Conservation (phyloP, 2,113 vertebrate species). For the Rhinichthys klamathensis region DNA sequence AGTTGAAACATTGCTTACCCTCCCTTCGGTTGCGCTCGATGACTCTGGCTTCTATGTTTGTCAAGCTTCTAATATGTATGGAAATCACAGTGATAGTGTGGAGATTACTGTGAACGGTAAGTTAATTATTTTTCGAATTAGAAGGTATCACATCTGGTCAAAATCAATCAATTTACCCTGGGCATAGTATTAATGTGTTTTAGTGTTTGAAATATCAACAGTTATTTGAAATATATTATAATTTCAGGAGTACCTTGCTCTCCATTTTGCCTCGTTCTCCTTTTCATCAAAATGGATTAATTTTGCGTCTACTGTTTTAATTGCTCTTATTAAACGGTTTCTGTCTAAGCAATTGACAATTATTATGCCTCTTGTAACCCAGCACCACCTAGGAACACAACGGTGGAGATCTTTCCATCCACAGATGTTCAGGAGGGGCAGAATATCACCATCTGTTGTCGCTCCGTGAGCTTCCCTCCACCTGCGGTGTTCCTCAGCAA, state of each 20-base stretch:
- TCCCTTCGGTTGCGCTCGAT: constrained; percentile 53
- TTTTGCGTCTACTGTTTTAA: neutral
- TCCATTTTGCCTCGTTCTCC: constrained; percentile 17
- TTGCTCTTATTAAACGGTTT: neutral
- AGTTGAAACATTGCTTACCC: constrained; percentile 56
- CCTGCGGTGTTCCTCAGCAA: constrained; percentile 68
- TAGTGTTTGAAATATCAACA: neutral
- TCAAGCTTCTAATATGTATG: constrained; percentile 62
- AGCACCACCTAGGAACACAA: constrained; percentile 77
- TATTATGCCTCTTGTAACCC: neutral
- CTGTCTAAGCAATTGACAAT: neutral
- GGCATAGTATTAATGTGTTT: neutral
- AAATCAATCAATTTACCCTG: neutral
- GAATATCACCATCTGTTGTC: constrained; percentile 73
- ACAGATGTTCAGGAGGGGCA: constrained; percentile 71
- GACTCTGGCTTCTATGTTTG: constrained; percentile 65
- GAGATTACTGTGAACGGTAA: constrained; percentile 68
- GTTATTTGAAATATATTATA: neutral
- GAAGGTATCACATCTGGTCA: neutral
- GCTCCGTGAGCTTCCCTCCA: constrained; percentile 67
- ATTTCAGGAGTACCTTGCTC: neutral
- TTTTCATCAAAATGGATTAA: neutral
- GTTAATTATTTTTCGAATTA: neutral
- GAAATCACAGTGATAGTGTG: constrained; percentile 52
- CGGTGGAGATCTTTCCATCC: constrained; percentile 68